Base-by-base conservation (phyloP, 2,113 vertebrate genomes). In the Macrotis lagotis region DNA sequence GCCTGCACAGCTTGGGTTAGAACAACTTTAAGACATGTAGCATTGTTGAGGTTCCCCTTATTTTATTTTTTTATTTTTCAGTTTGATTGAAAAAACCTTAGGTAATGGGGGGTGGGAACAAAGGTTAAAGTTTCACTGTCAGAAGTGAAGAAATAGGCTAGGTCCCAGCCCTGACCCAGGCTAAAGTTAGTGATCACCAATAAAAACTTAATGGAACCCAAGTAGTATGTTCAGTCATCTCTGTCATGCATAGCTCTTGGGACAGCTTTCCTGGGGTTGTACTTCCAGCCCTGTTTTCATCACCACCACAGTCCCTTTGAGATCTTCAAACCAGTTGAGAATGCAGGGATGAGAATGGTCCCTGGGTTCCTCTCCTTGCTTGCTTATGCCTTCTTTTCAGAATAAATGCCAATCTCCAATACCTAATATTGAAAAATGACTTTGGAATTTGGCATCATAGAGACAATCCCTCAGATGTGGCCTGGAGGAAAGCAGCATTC, bases 31-130 rank as follows among this genome's bases (percentile, higher is more conserved):
- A 97, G 51, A 53, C 51, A 90, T 88, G 48, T 66, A 94, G 89
- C 26, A n/a, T 83, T 83, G 91, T 51, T 26, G 10, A 7, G 51
- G 88, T 92, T 94, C 91, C 95, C 83, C 88, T 48, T 91, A 10
- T 83, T n/a, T n/a, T n/a, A 37, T 51, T 90, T 53, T 91, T 50
- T 31, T 31, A 48, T 92, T 92, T 91, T 93, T 93, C 88, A 92
- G 50, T 53, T 59, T 47, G 47, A 96, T 91, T 28, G 52, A 93
- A 90, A 93, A 90, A 90, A 89, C 50, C 53, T 94, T 89, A 92
- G 92, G 26, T 92, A 90, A 55, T 14, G 31, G 2, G 2, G 2
- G 25, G 55, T 90, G 8, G 88, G 90, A 91, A 88, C n/a, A 2
- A 90, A 47, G 95, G 44, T 91, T 88, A 93, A 8, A 53, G 44